Conservation (phyloP, 1,140 invertebrate species). For the Mycetomoellerius zeteki region DNA sequence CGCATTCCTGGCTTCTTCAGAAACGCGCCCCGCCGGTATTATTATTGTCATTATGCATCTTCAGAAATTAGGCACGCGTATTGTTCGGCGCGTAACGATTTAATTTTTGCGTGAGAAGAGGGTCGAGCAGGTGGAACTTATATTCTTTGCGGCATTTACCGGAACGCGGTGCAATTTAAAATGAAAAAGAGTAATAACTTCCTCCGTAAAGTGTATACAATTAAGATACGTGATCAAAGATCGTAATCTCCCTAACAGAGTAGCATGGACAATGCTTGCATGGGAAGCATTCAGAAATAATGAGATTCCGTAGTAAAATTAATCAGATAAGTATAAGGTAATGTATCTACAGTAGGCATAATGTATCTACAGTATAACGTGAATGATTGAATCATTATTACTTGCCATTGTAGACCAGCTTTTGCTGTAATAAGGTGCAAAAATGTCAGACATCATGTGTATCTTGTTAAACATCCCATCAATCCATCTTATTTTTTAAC, state of each 20-base stretch:
- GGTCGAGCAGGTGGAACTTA: slow-evolving; percentile 12
- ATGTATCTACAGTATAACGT: not conserved
- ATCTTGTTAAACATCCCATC: slow-evolving; percentile 3
- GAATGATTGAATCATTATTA: not conserved
- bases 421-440: not conserved
- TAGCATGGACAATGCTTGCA: slow-evolving; percentile 51
- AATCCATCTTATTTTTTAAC: not conserved
- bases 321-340: not conserved
- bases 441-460: not conserved
- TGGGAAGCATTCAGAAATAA: slow-evolving; percentile 28
- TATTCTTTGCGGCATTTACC: slow-evolving; percentile 34
- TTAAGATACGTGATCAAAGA: slow-evolving; percentile 50
- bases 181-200: slow-evolving; percentile 58
- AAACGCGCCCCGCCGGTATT: slow-evolving; percentile 2
- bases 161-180: slow-evolving; percentile 33
- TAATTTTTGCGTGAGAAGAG: slow-evolving; percentile 36
- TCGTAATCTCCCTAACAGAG: slow-evolving; percentile 44
- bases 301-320: slow-evolving; percentile 7
- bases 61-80: slow-evolving; percentile 46
- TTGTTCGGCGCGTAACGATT: slow-evolving; percentile 51
- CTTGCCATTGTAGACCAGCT: not conserved
- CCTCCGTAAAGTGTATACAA: slow-evolving; percentile 57
- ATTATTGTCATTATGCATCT: slow-evolving; percentile 53
- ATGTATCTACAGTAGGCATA: not conserved
- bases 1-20: slow-evolving; percentile 35